phyloP scores from a whole-genome alignment of 2,797 vertebrate species.

The Spinibarbus caldwelli region DNA sequence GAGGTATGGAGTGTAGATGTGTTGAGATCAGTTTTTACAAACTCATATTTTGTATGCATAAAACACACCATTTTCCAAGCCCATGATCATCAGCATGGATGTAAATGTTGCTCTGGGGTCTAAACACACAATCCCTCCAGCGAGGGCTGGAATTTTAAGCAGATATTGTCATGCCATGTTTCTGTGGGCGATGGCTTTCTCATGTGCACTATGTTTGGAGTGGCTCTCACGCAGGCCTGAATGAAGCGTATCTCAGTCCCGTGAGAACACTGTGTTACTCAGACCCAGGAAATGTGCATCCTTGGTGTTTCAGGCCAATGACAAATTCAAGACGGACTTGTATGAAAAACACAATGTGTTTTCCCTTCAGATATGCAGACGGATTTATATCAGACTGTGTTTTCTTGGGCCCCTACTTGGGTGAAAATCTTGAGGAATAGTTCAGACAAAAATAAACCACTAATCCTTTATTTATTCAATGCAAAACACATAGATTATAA shows the following conservation, averaged over 20 bases:
- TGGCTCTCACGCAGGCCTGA: constrained; percentile 42
- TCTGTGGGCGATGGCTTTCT: constrained; percentile 53
- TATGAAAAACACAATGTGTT: constrained; percentile 18
- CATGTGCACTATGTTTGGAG: constrained; percentile 54
- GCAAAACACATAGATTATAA: not conserved
- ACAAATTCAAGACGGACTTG: constrained; percentile 33
- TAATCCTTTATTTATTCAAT: not conserved
- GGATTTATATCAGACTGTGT: not conserved
- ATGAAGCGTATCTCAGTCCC: constrained; percentile 30
- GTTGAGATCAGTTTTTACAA: too few relatives aligned
- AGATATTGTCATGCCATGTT: constrained; percentile 26
- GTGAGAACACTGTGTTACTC: constrained; percentile 46
- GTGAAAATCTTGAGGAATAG: not conserved
- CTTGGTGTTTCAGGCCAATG: constrained; percentile 52
- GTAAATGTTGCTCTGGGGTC: not conserved
- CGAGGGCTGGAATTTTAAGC: constrained; percentile 14
- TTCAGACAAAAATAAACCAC: not conserved
- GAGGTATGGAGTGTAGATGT: not conserved
- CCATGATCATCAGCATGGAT: not conserved
- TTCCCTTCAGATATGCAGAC: constrained; percentile 7
- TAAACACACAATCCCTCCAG: constrained; percentile 6
- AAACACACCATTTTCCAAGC: not conserved
- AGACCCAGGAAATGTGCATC: constrained; percentile 23
- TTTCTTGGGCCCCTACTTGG: constrained; percentile 4
- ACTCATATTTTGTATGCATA: not conserved